Evolutionary conservation across 2,888 invertebrate species (phyloP).

Genomic region (Aspidiotus rigidus): DNA sequence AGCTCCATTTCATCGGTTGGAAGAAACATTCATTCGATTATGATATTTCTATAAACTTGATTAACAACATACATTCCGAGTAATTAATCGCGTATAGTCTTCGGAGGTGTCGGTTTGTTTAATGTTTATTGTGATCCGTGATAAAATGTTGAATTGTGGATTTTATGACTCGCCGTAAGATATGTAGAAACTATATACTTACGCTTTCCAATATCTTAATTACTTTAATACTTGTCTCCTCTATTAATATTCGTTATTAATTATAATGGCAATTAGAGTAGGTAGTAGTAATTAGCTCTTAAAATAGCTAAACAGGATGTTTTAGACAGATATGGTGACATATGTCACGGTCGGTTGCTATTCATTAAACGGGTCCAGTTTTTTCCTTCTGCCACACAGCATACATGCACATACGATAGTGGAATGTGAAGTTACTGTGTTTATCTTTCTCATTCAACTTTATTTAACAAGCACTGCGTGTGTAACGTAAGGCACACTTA

Average conservation of each 20-base stretch:
- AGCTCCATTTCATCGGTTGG: too few species aligned
- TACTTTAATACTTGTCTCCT: not conserved
- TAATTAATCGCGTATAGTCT: too few species aligned
- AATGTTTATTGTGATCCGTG: not conserved
- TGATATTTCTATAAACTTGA: too few species aligned
- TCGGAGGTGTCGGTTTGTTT: too few species aligned
- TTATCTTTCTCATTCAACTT: too few species aligned
- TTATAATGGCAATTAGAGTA: not conserved
- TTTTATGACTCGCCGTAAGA: too few species aligned
- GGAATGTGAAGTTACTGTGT: too few species aligned
- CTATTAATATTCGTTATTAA: conserved; percentile 11
- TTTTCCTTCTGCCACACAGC: not conserved
- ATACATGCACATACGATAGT: too few species aligned
- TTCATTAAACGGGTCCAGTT: conserved; percentile 2
- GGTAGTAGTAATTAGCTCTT: conserved; percentile 4
- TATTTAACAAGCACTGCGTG: too few species aligned
- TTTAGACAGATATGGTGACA: conserved; percentile 30
- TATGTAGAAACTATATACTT: not conserved
- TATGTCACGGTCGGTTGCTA: conserved; percentile 23
- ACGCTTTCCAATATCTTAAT: conserved; percentile 10
- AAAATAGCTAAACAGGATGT: conserved; percentile 6
- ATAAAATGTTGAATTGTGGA: not conserved
- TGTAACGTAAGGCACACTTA: too few species aligned
- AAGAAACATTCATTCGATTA: too few species aligned
- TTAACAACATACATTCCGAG: too few species aligned